These are phyloP conservation scores for Rhogogaster chlorosoma DNA, from an alignment of 2,888 invertebrate genomes.

Conservation along the genomic window DNA sequence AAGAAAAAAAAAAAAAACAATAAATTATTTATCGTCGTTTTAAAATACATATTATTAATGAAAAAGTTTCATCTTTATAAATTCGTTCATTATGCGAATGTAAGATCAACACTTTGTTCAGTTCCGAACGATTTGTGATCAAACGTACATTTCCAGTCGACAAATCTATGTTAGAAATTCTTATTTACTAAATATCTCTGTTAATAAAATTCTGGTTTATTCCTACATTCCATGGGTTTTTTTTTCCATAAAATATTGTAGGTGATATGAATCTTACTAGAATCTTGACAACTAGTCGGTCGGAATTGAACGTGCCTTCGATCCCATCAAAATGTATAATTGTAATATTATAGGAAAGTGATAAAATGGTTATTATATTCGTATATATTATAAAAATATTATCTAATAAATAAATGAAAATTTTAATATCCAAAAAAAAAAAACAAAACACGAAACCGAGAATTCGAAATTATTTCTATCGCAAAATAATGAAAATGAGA, in stretches of 20 bases:
- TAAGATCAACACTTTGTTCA: conserved; percentile 29
- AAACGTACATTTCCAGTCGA: background rate
- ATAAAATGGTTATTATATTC: conserved; percentile 67
- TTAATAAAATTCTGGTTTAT: background rate
- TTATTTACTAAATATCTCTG: background rate
- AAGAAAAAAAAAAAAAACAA: background rate
- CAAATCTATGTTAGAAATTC: too few species aligned
- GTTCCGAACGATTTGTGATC: conserved; percentile 42
- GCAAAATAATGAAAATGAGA: background rate
- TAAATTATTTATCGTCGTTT: conserved; percentile 4
- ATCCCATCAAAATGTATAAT: conserved; percentile 16
- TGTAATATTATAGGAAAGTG: conserved; percentile 56
- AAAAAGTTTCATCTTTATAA: conserved; percentile 9
- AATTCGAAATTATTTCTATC: background rate
- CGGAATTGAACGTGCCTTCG: conserved; percentile 49
- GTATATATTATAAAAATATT: conserved; percentile 55
- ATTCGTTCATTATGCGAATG: background rate
- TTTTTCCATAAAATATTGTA: background rate
- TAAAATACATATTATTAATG: conserved; percentile 14
- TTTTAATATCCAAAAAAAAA: conserved; percentile 65
- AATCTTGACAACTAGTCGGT: conserved; percentile 5
- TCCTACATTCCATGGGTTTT: background rate
- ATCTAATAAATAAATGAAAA: conserved; percentile 65
- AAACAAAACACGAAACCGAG: background rate
- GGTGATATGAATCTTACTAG: background rate